These are phyloP conservation scores for Eptesicus fuscus DNA, from an alignment of 2,113 vertebrate genomes.

Conservation along the genomic window DNA sequence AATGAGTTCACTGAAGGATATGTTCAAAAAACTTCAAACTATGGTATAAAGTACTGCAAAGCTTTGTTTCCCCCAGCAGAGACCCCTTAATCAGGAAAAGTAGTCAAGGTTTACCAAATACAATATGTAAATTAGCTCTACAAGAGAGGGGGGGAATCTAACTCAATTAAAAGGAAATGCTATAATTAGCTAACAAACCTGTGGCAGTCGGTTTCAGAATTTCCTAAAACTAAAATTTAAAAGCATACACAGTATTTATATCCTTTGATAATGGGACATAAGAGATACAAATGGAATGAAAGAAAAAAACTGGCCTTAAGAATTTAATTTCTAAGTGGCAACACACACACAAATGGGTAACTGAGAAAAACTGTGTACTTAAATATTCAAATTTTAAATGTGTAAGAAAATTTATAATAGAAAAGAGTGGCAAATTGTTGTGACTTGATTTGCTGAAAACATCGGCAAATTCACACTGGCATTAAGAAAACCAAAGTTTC, in stretches of 20 bases:
- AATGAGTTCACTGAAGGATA: conserved; percentile 72
- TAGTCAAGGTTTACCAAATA: conserved; percentile 56
- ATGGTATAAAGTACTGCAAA: conserved; percentile 62
- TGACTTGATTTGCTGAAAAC: conserved; percentile 59
- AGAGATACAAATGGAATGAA: conserved; percentile 41
- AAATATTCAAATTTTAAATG: conserved; percentile 66
- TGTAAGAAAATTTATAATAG: conserved; percentile 65
- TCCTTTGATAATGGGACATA: conserved; percentile 39
- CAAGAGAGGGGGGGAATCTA: neutral
- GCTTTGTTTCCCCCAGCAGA: conserved; percentile 45
- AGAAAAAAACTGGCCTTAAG: conserved; percentile 47
- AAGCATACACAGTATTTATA: conserved; percentile 48
- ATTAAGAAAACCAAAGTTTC: conserved; percentile 66
- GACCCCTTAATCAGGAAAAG: conserved; percentile 67
- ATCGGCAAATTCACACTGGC: conserved; percentile 62
- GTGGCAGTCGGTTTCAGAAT: conserved; percentile 49
- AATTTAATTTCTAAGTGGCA: conserved; percentile 62
- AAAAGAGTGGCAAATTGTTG: conserved; percentile 63
- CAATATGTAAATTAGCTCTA: conserved; percentile 41
- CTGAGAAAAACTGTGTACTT: conserved; percentile 53
- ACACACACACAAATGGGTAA: conserved; percentile 38
- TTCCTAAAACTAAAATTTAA: conserved; percentile 61
- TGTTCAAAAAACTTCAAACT: conserved; percentile 70
- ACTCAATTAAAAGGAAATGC: conserved; percentile 53
- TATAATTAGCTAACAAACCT: conserved; percentile 28